Conservation (phyloP, 2,797 vertebrate species). For the Zalophus californianus region DNA sequence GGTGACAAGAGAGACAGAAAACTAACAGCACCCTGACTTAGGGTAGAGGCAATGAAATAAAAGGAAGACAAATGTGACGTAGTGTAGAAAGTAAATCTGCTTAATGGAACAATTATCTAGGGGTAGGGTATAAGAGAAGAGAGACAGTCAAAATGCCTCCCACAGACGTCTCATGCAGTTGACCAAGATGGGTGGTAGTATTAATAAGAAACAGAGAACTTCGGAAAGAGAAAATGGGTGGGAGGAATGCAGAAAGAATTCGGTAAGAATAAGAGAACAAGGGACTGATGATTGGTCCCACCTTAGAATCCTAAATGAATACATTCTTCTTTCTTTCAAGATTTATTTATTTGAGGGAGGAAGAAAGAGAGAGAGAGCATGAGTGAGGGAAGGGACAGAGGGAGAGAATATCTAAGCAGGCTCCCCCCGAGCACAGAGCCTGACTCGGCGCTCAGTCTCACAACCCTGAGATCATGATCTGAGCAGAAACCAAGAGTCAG, state of each 20-base stretch:
- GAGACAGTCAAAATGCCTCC: neutral
- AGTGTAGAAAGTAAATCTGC: neutral
- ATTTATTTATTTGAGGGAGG: neutral
- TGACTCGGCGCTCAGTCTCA: neutral
- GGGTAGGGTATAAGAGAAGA: neutral
- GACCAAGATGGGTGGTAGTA: neutral
- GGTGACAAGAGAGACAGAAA: neutral
- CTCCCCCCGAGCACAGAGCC: neutral
- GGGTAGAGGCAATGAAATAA: neutral
- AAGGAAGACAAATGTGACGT: neutral
- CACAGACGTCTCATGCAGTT: neutral
- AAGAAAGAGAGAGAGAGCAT: neutral
- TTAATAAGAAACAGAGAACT: neutral
- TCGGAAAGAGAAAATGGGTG: neutral
- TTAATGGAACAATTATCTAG: neutral
- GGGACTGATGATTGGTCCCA: neutral
- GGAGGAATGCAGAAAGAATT: neutral
- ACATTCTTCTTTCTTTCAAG: neutral
- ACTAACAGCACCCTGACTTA: neutral
- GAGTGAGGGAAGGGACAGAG: neutral
- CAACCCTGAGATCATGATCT: neutral
- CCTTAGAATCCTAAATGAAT: neutral
- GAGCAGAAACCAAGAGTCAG: neutral
- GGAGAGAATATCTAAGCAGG: neutral
- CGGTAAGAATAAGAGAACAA: neutral